Base-by-base conservation (phyloP, 2,888 invertebrate genomes). In the Dryocosmus kuriphilus region DNA sequence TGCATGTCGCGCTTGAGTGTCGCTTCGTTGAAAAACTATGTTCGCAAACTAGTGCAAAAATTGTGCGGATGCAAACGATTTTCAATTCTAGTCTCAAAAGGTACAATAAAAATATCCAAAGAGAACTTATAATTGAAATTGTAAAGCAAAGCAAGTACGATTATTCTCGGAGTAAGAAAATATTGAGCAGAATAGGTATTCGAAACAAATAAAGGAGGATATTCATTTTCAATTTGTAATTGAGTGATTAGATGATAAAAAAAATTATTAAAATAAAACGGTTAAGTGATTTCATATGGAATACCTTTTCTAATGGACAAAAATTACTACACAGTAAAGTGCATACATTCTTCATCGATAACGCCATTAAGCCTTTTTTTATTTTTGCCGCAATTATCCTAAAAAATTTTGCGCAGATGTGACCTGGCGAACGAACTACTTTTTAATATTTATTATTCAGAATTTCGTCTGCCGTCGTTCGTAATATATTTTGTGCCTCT, bases 1-100 rank as follows among this genome's bases (percentile, higher is more conserved):
- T 81, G 77, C 80, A 83, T 80, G 78, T 78, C 76, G 75, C 79
- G 74, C 77, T 79, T 82, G 82, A 82, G 79, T 77, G 78, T 75
- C 77, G 27, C 60, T 22, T 24, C 74, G 60, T 60, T 38, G 60
- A 60, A 57, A 74, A 63, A 22, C 62, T 19, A 27, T 62, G 16
- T n/a, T 46, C 5, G 57, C 24, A 24, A 57, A 51, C 19, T 27
- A 61, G 60, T 38, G 61, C 9, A 74, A 57, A 16, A 41, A 14
- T 57, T 41, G 32, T 19, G 19, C 22, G 74, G 11, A 57, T 73
- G 35, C 27, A 11, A 35, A 38, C n/a, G 14, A 62, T 75, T 27
- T 75, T 75, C n/a, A 62, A 41, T 41, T 11, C 5, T 27, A 7
- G 14, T 16, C 60, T 38, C 38, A 38, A 57, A 27, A 60, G 27